Conservation (phyloP, 2,113 vertebrate species). For the Fulica atra region DNA sequence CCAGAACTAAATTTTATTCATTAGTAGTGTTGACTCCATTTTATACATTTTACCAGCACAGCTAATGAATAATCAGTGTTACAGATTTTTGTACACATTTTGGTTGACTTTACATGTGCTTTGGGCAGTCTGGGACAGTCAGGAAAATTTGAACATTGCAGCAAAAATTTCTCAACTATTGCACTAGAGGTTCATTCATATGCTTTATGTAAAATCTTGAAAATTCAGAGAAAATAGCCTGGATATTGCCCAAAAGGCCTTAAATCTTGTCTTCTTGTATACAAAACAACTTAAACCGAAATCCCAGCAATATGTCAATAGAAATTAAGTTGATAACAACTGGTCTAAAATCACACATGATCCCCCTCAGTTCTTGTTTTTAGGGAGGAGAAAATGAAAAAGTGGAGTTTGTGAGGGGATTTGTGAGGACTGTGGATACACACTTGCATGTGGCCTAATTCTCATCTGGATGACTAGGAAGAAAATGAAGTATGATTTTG, state of each 20-base stretch:
- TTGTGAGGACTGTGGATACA: not conserved
- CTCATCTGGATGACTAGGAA: not conserved
- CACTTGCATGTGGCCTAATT: not conserved
- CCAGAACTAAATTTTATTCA: constrained; percentile 20
- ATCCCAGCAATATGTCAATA: not conserved
- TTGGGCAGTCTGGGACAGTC: not conserved
- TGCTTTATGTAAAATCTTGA: not conserved
- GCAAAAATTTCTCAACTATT: not conserved
- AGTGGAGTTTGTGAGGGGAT: not conserved
- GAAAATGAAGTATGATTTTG: not conserved
- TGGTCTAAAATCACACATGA: not conserved
- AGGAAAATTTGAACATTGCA: not conserved
- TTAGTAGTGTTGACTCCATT: not conserved
- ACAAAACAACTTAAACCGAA: not conserved
- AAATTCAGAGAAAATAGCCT: not conserved
- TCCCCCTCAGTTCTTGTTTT: not conserved
- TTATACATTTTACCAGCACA: too few relatives aligned
- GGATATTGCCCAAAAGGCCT: not conserved
- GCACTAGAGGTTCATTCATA: not conserved
- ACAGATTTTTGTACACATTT: not conserved
- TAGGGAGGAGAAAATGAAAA: not conserved
- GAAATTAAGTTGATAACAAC: not conserved
- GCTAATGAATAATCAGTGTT: too few relatives aligned
- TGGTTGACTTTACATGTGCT: not conserved
- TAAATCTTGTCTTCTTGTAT: not conserved